Percentiles rank a stretch among this genome's conserved stretches.
Conservation (phyloP, 2,888 invertebrate species). For the Nymphalis urticae region DNA sequence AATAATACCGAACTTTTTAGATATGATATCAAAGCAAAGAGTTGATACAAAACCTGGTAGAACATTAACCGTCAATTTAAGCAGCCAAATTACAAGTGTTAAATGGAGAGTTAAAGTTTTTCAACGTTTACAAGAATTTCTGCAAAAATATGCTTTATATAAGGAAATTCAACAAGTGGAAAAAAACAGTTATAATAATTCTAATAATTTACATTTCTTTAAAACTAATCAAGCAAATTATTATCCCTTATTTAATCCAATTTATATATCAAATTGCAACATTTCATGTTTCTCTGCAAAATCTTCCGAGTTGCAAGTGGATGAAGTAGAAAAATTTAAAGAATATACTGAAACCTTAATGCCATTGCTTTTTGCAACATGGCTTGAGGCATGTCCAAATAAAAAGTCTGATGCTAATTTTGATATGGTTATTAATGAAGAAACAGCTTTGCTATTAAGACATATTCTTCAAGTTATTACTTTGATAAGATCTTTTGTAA, state of each 20-base stretch:
- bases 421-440: slow-evolving; percentile 80
- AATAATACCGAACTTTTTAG: slow-evolving; percentile 89
- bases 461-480: slow-evolving; percentile 84
- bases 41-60: slow-evolving; percentile 84
- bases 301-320: slow-evolving; percentile 56
- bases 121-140: slow-evolving; percentile 83
- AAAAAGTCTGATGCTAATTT: slow-evolving; percentile 61
- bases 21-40: slow-evolving; percentile 90
- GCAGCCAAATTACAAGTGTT: slow-evolving; percentile 86
- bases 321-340: slow-evolving; percentile 78
- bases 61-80: slow-evolving; percentile 85
- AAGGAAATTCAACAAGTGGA: slow-evolving; percentile 49
- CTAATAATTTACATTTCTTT: slow-evolving; percentile 50
- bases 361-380: slow-evolving; percentile 90
- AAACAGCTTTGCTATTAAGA: slow-evolving; percentile 84
- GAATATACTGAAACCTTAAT: slow-evolving; percentile 85
- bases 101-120: slow-evolving; percentile 91
- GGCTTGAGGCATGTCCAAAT: slow-evolving; percentile 88
- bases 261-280: slow-evolving; percentile 60
- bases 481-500: slow-evolving; percentile 78
- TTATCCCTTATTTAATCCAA: slow-evolving; percentile 61
- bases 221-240: slow-evolving; percentile 53
- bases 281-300: slow-evolving; percentile 71
- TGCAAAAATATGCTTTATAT: slow-evolving; percentile 60
- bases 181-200: slow-evolving; percentile 39